Percentiles rank a stretch among this genome's conserved stretches.
These are phyloP conservation scores for Lerema accius DNA, from an alignment of 1,140 invertebrate genomes.

Conservation along the genomic window DNA sequence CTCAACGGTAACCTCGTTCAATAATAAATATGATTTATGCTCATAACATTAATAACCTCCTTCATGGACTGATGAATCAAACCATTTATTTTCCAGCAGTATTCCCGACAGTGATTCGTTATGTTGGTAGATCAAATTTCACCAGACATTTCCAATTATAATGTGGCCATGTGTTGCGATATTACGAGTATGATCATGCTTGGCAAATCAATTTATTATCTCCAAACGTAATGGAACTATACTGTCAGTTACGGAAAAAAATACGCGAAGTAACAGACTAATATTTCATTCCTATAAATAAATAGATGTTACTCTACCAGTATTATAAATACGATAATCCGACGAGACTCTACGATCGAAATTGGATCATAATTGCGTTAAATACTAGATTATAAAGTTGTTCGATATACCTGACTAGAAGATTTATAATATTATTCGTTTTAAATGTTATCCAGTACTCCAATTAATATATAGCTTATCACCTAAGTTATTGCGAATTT, in stretches of 20 bases:
- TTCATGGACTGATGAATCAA: neutral
- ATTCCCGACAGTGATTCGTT: slow-evolving; percentile 3
- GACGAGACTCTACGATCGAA: no score
- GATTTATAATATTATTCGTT: no score
- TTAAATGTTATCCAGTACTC: no score
- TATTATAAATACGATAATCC: no score
- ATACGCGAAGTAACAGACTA: neutral
- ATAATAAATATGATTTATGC: neutral
- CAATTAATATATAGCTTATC: no score
- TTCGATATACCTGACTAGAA: no score
- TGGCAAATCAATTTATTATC: slow-evolving; percentile 11
- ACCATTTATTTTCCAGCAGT: slow-evolving; percentile 9
- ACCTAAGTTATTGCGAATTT: no score
- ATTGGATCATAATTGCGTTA: no score
- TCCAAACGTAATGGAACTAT: slow-evolving; percentile 7
- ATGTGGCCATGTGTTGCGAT: slow-evolving; percentile 3
- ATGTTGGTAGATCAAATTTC: slow-evolving; percentile 9
- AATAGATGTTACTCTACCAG: no score
- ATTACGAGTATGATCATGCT: neutral
- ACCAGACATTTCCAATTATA: slow-evolving; percentile 12
- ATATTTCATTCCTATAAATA: no score
- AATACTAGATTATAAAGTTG: no score
- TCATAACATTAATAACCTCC: neutral
- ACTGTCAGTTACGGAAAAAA: neutral
- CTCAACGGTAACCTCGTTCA: neutral